phyloP scores from a whole-genome alignment of 1,140 invertebrate species.

The Drosophila nebulosa region DNA sequence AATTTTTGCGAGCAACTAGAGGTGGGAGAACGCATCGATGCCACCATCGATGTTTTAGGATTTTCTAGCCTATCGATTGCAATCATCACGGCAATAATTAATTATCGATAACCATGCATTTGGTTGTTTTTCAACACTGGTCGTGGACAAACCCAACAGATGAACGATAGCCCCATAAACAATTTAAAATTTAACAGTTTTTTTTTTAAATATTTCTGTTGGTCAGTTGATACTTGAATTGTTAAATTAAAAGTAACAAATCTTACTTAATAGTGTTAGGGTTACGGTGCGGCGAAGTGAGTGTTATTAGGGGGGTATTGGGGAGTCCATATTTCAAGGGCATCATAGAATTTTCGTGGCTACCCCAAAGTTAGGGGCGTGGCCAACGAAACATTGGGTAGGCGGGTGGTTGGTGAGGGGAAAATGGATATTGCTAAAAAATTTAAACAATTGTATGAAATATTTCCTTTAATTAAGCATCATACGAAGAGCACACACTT shows the following conservation, averaged over 20 bases:
- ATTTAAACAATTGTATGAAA: neutral
- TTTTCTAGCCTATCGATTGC: too few species aligned
- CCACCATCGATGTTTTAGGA: too few species aligned
- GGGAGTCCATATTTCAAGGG: neutral
- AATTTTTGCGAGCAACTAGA: neutral
- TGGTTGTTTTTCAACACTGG: neutral
- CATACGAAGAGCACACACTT: neutral
- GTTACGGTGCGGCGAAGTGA: neutral
- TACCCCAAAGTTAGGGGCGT: neutral
- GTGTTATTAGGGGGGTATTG: neutral
- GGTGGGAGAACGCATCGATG: too few species aligned
- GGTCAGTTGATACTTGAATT: neutral
- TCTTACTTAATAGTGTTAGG: neutral
- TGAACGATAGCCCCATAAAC: neutral
- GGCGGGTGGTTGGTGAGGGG: neutral
- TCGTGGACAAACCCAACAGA: neutral
- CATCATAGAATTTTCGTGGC: neutral
- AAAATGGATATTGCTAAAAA: neutral
- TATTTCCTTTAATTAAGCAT: constrained; percentile 14
- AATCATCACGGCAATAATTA: too few species aligned
- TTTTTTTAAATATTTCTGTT: neutral
- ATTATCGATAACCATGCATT: too few species aligned
- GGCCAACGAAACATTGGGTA: neutral
- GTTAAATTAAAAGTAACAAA: neutral
- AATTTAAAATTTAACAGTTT: neutral